Conservation (phyloP, 2,888 invertebrate genomes). For the Proisotoma minuta region DNA sequence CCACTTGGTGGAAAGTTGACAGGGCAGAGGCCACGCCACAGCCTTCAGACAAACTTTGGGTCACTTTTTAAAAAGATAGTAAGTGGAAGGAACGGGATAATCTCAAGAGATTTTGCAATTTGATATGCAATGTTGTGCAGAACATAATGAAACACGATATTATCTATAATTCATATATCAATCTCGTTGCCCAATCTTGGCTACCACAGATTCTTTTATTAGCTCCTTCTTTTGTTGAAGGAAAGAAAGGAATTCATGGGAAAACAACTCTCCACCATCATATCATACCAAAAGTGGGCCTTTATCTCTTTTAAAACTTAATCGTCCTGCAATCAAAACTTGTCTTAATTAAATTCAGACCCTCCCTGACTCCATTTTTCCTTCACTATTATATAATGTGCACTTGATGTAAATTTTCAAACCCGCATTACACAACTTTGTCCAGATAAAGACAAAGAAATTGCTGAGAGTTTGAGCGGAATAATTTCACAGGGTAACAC, state of each 20-base stretch:
- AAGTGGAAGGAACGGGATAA: slow-evolving; percentile 26
- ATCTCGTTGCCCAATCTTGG: slow-evolving; percentile 36
- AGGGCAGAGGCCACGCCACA: too few relatives aligned
- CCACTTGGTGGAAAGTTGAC: slow-evolving; percentile 30
- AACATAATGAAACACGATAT: slow-evolving; percentile 46
- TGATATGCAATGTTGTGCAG: slow-evolving; percentile 42
- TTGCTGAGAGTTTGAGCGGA: too few relatives aligned
- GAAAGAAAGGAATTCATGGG: too few relatives aligned
- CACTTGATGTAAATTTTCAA: too few relatives aligned
- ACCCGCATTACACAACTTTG: too few relatives aligned
- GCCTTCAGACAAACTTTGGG: too few relatives aligned
- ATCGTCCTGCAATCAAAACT: slow-evolving; percentile 4
- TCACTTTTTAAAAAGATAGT: too few relatives aligned
- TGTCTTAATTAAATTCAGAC: slow-evolving; percentile 4
- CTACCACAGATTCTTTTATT: background rate
- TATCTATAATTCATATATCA: slow-evolving; percentile 47
- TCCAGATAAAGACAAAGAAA: too few relatives aligned
- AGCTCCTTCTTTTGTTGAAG: background rate
- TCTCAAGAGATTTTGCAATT: slow-evolving; percentile 39
- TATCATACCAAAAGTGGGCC: background rate
- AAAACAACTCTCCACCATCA: background rate
- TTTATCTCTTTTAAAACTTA: background rate
- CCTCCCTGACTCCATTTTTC: too few relatives aligned
- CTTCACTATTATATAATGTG: too few relatives aligned
- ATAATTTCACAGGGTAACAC: too few relatives aligned